A percentile compares a stretch with the other conserved stretches of the same genome.
Evolutionary conservation across 2,888 invertebrate species (phyloP).

Genomic region (Melanostoma scalare): DNA sequence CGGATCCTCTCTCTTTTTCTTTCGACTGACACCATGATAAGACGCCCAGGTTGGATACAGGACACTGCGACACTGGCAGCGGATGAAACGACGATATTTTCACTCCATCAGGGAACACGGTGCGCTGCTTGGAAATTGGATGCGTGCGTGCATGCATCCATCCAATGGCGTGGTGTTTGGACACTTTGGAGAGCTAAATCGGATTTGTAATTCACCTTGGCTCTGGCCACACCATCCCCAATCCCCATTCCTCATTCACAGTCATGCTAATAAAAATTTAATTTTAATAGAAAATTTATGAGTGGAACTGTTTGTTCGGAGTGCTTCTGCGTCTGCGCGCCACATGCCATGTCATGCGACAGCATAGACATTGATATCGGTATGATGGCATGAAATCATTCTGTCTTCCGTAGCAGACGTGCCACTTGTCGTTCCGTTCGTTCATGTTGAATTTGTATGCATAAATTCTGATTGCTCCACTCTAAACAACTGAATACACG

Average conservation of each 20-base stretch:
- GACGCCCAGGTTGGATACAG: constrained; percentile 48
- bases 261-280: constrained; percentile 68
- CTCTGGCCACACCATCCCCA: constrained; percentile 13
- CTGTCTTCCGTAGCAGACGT: constrained; percentile 51
- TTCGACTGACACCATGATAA: constrained; percentile 62
- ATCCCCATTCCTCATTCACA: background rate
- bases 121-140: constrained; percentile 62
- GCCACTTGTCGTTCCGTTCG: constrained; percentile 54
- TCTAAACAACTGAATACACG: constrained; percentile 18
- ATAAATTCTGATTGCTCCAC: constrained; percentile 54
- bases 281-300: constrained; percentile 71
- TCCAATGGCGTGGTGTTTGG: constrained; percentile 70
- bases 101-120: constrained; percentile 40
- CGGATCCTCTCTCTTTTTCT: constrained; percentile 54
- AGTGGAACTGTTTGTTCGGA: constrained; percentile 47
- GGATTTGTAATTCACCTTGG: constrained; percentile 65
- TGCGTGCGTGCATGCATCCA: constrained; percentile 70
- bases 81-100: constrained; percentile 51
- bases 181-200: constrained; percentile 67
- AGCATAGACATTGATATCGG: constrained; percentile 55
- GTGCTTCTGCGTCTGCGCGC: constrained; percentile 41
- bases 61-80: constrained; percentile 14
- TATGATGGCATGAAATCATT: constrained; percentile 62
- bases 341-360: constrained; percentile 60
- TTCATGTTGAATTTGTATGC: constrained; percentile 53